phyloP scores from a whole-genome alignment of 2,888 invertebrate genomes.

The Horisme vitalbata region DNA sequence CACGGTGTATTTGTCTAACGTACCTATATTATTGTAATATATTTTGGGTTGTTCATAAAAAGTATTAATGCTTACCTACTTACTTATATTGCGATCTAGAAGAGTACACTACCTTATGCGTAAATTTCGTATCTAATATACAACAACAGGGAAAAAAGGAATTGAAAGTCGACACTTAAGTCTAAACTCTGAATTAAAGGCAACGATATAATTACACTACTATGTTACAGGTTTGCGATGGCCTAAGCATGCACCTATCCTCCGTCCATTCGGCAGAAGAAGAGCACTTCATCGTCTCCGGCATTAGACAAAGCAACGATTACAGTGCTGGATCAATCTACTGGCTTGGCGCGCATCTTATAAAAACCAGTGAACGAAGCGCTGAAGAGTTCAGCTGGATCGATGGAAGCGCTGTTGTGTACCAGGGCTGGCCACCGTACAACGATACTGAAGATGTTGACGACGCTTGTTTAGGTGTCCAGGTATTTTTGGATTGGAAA shows the following conservation, averaged over 20 bases:
- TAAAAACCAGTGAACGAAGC: conserved; percentile 29
- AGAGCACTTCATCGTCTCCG: conserved; percentile 86
- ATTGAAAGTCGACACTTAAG: no score
- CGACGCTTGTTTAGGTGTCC: conserved; percentile 67
- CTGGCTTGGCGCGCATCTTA: conserved; percentile 86
- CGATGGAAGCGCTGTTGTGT: conserved; percentile 84
- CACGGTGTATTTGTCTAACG: background rate
- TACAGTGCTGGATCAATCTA: conserved; percentile 88
- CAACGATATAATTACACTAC: no score
- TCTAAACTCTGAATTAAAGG: no score
- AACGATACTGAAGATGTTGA: conserved; percentile 69
- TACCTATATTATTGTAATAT: background rate
- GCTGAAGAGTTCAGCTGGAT: conserved; percentile 80
- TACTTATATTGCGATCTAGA: no score
- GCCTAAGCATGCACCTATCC: conserved; percentile 87
- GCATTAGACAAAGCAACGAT: conserved; percentile 86
- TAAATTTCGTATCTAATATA: no score
- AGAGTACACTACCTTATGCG: no score
- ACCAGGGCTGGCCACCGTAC: conserved; percentile 86
- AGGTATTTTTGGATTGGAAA: conserved; percentile 58
- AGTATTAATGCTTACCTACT: no score
- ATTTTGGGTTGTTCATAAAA: no score
- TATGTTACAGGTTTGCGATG: conserved; percentile 84
- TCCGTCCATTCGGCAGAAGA: conserved; percentile 87
- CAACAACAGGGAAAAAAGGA: no score